These are phyloP conservation scores for Apeira syringaria DNA, from an alignment of 2,888 invertebrate genomes.

Conservation along the genomic window DNA sequence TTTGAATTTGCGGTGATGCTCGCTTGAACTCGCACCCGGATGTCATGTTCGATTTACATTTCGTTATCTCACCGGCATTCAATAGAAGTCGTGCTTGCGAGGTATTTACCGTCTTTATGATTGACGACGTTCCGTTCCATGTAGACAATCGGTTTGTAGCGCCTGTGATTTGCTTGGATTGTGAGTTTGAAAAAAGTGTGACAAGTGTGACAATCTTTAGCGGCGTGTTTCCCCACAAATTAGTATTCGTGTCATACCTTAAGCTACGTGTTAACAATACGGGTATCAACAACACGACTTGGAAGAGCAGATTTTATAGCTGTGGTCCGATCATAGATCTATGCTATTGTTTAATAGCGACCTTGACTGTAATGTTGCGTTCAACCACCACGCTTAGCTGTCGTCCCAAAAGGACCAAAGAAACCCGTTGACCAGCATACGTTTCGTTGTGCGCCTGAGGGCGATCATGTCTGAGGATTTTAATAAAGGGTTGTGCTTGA, in stretches of 20 bases:
- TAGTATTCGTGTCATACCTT: conserved; percentile 54
- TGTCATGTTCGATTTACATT: conserved; percentile 73
- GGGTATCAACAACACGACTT: conserved; percentile 50
- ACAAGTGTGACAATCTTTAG: too few relatives aligned
- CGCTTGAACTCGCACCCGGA: conserved; percentile 76
- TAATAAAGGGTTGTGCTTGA: conserved; percentile 81
- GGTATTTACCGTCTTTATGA: conserved; percentile 52
- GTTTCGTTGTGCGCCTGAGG: conserved; percentile 71
- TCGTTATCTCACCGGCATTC: conserved; percentile 60
- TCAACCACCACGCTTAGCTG: conserved; percentile 56
- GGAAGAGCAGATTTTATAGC: conserved; percentile 48
- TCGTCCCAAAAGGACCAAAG: conserved; percentile 52
- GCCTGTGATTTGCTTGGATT: conserved; percentile 14
- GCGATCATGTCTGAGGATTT: conserved; percentile 78
- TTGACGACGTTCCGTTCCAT: conserved; percentile 45
- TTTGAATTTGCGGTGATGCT: conserved; percentile 65
- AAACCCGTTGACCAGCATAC: conserved; percentile 72
- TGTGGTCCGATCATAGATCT: too few relatives aligned
- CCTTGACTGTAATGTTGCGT: conserved; percentile 48
- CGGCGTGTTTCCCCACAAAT: conserved; percentile 66
- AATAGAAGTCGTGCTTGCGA: conserved; percentile 56
- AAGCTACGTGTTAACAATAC: conserved; percentile 50
- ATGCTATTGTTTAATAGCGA: conserved; percentile 52
- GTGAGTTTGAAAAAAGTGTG: conserved; percentile 49
- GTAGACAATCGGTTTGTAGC: conserved; percentile 14